Conservation (phyloP, 1,140 invertebrate species). For the Drosophila asahinai region DNA sequence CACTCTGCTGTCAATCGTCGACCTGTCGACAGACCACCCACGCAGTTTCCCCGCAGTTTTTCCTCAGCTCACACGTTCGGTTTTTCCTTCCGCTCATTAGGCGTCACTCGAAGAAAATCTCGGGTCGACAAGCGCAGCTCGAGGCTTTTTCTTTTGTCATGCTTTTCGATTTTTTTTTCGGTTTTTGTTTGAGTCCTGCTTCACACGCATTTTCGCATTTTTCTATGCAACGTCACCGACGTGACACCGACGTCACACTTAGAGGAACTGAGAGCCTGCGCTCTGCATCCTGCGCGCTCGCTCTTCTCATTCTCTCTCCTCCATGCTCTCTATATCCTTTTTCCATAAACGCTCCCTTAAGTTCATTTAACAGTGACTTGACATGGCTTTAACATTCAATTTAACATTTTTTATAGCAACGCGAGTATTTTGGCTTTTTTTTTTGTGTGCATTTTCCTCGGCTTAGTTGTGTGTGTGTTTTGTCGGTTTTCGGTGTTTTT, state of each 20-base stretch:
- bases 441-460: constrained; percentile 56
- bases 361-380: constrained; percentile 17
- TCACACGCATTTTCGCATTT: constrained; percentile 75
- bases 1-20: constrained; percentile 27
- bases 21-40: constrained; percentile 5
- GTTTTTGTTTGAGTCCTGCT: constrained; percentile 37
- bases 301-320: constrained; percentile 4
- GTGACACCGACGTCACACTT: constrained; percentile 65
- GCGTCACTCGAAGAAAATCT: constrained; percentile 45
- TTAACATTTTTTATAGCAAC: constrained; percentile 37
- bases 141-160: constrained; percentile 30
- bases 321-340: neutral
- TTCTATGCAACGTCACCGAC: constrained; percentile 71
- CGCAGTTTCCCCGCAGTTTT: constrained; percentile 9
- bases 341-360: neutral
- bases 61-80: constrained; percentile 11
- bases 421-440: constrained; percentile 40
- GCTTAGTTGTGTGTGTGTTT: constrained; percentile 38
- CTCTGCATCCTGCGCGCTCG: constrained; percentile 21
- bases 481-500: constrained; percentile 35
- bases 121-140: constrained; percentile 23
- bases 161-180: neutral
- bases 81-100: constrained; percentile 81
- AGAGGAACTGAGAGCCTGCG: constrained; percentile 56
- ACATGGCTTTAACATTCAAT: constrained; percentile 38